These are phyloP conservation scores for Acrossocheilus wenchowensis DNA, from an alignment of 2,797 vertebrate genomes.

Conservation along the genomic window DNA sequence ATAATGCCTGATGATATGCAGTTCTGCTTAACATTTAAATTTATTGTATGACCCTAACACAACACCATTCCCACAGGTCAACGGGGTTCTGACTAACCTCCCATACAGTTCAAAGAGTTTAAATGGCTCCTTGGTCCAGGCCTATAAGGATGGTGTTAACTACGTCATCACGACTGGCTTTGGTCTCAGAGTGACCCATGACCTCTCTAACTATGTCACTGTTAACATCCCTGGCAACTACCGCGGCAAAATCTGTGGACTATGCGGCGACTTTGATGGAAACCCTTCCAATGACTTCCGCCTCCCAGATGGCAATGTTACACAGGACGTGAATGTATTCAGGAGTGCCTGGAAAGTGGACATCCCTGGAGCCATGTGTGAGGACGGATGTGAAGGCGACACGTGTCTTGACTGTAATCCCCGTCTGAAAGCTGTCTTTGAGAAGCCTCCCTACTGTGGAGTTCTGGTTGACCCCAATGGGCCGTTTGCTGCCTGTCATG, in stretches of 20 bases:
- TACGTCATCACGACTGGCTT: slow-evolving; percentile 70
- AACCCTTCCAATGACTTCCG: slow-evolving; percentile 71
- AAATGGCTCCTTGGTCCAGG: slow-evolving; percentile 65
- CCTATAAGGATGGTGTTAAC: slow-evolving; percentile 65
- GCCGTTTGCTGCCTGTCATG: slow-evolving; percentile 72
- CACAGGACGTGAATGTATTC: slow-evolving; percentile 70
- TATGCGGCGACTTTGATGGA: slow-evolving; percentile 79
- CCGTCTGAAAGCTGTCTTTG: slow-evolving; percentile 65
- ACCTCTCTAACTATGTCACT: slow-evolving; percentile 70
- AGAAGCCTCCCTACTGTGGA: slow-evolving; percentile 69
- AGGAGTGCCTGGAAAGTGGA: slow-evolving; percentile 70
- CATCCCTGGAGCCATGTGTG: slow-evolving; percentile 66
- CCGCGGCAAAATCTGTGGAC: slow-evolving; percentile 69
- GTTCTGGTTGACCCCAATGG: slow-evolving; percentile 67
- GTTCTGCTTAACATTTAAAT: too few species aligned
- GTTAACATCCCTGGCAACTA: slow-evolving; percentile 76
- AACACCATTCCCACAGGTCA: slow-evolving; percentile 68
- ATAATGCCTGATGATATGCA: background rate
- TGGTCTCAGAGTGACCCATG: slow-evolving; percentile 75
- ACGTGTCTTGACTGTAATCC: slow-evolving; percentile 67
- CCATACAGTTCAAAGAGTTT: slow-evolving; percentile 72
- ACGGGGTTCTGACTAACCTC: slow-evolving; percentile 70
- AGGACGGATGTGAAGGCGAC: slow-evolving; percentile 67
- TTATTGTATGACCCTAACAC: background rate
- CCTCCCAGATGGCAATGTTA: slow-evolving; percentile 67